Evolutionary conservation across 2,797 vertebrate species (phyloP).

Genomic region (Carcharodon carcharias): DNA sequence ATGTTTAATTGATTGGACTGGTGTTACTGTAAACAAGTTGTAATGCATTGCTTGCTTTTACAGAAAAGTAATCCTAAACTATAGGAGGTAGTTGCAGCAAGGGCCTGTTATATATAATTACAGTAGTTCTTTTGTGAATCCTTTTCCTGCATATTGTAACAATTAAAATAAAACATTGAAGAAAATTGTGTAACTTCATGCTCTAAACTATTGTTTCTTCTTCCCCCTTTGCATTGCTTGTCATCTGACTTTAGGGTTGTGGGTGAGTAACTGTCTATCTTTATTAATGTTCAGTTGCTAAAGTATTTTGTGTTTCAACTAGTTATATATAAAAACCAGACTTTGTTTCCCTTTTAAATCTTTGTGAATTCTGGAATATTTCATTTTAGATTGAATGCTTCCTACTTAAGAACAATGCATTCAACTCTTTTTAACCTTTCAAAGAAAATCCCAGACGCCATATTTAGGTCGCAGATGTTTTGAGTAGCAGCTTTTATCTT

Average conservation of each 20-base stretch:
- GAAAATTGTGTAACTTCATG: slow-evolving; percentile 44
- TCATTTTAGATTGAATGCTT: not conserved
- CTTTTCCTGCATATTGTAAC: not conserved
- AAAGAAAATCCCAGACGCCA: not conserved
- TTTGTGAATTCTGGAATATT: not conserved
- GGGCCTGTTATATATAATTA: not conserved
- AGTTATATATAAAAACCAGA: not conserved
- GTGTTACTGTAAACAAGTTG: slow-evolving; percentile 34
- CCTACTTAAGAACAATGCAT: not conserved
- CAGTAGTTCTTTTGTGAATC: not conserved
- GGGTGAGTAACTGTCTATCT: slow-evolving; percentile 57
- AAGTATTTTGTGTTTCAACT: not conserved
- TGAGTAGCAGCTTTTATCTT: not conserved
- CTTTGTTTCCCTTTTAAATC: not conserved
- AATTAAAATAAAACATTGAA: not conserved
- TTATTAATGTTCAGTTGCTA: slow-evolving; percentile 33
- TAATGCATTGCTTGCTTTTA: slow-evolving; percentile 36
- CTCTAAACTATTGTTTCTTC: slow-evolving; percentile 49
- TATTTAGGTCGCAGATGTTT: not conserved
- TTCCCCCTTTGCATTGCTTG: slow-evolving; percentile 52
- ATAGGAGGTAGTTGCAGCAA: slow-evolving; percentile 28
- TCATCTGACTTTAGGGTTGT: slow-evolving; percentile 60
- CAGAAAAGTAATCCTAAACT: slow-evolving; percentile 32
- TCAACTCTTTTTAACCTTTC: not conserved
- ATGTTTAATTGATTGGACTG: slow-evolving; percentile 35